These are phyloP conservation scores for Cepaea hortensis DNA, from an alignment of 2,888 invertebrate species.

Conservation along the genomic window DNA sequence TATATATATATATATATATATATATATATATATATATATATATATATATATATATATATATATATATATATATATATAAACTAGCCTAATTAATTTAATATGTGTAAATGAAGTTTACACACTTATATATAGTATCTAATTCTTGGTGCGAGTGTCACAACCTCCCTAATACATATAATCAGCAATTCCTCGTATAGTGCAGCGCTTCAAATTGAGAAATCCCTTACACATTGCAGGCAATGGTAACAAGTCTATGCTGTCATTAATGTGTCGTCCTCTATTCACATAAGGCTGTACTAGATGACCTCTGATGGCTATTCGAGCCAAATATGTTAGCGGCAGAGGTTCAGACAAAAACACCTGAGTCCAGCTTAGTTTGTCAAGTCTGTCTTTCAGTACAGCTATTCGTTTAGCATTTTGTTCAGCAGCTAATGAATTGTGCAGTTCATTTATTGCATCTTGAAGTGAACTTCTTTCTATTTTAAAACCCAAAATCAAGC, in stretches of 20 bases:
- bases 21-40: too few relatives aligned
- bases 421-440: not conserved
- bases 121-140: not conserved
- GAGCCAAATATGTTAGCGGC: slow-evolving; percentile 35
- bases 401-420: not conserved
- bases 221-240: slow-evolving; percentile 34
- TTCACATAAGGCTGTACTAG: slow-evolving; percentile 17
- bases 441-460: slow-evolving; percentile 37
- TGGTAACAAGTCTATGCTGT: slow-evolving; percentile 25
- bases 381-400: slow-evolving; percentile 7
- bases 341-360: slow-evolving; percentile 10
- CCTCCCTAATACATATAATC: slow-evolving; percentile 14
- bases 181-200: slow-evolving; percentile 25
- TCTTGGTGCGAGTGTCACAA: not conserved
- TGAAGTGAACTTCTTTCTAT: slow-evolving; percentile 32
- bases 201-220: slow-evolving; percentile 25
- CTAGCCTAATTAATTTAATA: too few relatives aligned
- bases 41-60: too few relatives aligned
- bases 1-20: too few relatives aligned
- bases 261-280: slow-evolving; percentile 32
- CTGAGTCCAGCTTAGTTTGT: slow-evolving; percentile 26
- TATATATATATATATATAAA: too few relatives aligned
- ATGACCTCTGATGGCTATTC: slow-evolving; percentile 36
- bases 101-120: not conserved
- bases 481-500: slow-evolving; percentile 38